Conservation (phyloP, 2,888 invertebrate genomes). For the Pharmacophagus antenor region DNA sequence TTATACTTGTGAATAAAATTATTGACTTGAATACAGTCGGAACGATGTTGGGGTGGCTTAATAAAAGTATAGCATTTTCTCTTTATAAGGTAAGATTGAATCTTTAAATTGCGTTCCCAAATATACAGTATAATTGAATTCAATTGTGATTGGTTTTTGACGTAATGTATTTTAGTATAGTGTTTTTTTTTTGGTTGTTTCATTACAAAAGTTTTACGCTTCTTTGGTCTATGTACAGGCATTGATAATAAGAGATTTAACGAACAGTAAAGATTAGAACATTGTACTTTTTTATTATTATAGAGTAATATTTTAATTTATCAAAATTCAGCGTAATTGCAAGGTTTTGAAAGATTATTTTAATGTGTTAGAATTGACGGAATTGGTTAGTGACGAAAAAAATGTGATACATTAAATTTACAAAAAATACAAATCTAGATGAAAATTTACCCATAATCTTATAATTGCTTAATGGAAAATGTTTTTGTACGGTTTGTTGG, state of each 20-base stretch:
- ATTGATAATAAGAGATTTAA: neutral
- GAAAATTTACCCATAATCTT: conserved; percentile 18
- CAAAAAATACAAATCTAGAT: conserved; percentile 13
- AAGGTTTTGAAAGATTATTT: neutral
- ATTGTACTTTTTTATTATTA: too few species aligned
- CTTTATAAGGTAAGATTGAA: conserved; percentile 55
- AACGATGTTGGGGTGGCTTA: conserved; percentile 59
- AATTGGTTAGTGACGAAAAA: neutral
- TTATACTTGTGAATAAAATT: conserved; percentile 58
- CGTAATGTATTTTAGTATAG: neutral
- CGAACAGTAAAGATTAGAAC: neutral
- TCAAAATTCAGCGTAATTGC: neutral
- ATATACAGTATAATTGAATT: conserved; percentile 22
- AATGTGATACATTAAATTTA: conserved; percentile 14
- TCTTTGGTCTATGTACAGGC: neutral
- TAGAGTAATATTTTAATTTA: too few species aligned
- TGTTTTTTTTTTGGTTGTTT: neutral
- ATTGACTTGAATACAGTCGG: conserved; percentile 58
- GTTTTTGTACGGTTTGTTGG: too few species aligned
- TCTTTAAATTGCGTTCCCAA: conserved; percentile 32
- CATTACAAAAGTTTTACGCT: neutral
- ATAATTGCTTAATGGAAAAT: too few species aligned
- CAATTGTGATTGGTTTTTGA: conserved; percentile 14
- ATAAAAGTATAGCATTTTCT: conserved; percentile 53
- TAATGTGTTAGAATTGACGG: neutral